Percentiles rank a stretch among this genome's conserved stretches.
Evolutionary conservation across 1,140 invertebrate species (phyloP).

Genomic region (Pygmarrhopalites habei): DNA sequence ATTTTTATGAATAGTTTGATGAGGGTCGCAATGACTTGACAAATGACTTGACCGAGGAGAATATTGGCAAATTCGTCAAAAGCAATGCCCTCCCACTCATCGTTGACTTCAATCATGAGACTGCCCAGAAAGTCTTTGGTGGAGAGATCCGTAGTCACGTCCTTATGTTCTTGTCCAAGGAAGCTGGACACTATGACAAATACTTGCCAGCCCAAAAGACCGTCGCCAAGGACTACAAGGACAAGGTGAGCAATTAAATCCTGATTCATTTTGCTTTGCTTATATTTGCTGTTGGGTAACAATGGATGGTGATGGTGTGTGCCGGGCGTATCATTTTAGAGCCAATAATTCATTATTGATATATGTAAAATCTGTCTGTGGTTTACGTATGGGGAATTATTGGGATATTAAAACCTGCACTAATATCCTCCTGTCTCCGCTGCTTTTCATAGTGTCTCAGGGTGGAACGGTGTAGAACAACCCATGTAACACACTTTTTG

Average conservation of each 20-base stretch:
- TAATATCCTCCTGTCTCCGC: slow-evolving; percentile 38
- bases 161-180: slow-evolving; percentile 88
- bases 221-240: slow-evolving; percentile 81
- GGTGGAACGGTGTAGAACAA: slow-evolving; percentile 39
- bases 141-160: slow-evolving; percentile 95
- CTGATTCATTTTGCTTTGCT: no score
- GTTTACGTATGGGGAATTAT: slow-evolving; percentile 17
- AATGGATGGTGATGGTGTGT: no score
- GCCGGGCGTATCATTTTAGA: no score
- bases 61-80: slow-evolving; percentile 75
- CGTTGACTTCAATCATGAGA: slow-evolving; percentile 96
- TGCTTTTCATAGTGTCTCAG: slow-evolving; percentile 24
- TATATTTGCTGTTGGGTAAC: no score
- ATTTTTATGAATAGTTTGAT: slow-evolving; percentile 95
- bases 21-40: slow-evolving; percentile 76
- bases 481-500: no score
- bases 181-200: slow-evolving; percentile 71
- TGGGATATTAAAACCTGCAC: slow-evolving; percentile 35
- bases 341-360: no score
- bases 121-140: slow-evolving; percentile 94
- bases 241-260: no score
- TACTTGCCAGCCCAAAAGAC: slow-evolving; percentile 65
- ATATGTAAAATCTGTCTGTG: no score
- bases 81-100: slow-evolving; percentile 82
- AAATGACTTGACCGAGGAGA: slow-evolving; percentile 59